A percentile compares a stretch with the other conserved stretches of the same genome.
phyloP scores from a whole-genome alignment of 92 coral and sea anemone genomes.

The Pocillopora grandis region DNA sequence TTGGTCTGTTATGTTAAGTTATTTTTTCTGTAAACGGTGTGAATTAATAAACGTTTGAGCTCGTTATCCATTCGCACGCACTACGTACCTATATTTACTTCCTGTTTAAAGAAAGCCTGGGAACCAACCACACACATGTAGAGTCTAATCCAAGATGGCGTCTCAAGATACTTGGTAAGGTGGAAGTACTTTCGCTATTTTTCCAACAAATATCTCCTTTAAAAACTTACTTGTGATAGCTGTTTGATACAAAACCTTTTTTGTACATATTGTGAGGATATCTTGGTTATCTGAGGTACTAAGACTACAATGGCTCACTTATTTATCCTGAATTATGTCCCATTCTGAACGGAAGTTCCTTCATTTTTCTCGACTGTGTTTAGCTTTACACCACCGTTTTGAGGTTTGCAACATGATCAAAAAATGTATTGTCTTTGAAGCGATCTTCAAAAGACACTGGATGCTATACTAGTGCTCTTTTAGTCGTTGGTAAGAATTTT shows the following conservation, averaged over 20 bases:
- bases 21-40: no score
- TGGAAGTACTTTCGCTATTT: neutral
- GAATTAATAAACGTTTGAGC: neutral
- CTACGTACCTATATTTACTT: neutral
- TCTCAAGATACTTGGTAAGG: conserved; percentile 57
- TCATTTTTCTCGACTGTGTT: neutral
- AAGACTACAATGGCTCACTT: neutral
- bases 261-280: neutral
- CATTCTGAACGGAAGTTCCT: neutral
- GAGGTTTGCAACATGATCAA: neutral
- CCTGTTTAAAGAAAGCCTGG: neutral
- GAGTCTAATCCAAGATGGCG: conserved; percentile 59
- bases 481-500: no score
- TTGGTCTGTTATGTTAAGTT: no score
- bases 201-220: neutral
- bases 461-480: neutral
- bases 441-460: neutral
- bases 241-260: neutral
- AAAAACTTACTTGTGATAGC: neutral
- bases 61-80: neutral
- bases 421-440: neutral
- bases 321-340: neutral
- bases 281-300: neutral
- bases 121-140: neutral
- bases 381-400: neutral